A percentile compares a stretch with the other conserved stretches of the same genome.
Conservation (phyloP, 1,140 invertebrate species). For the Eriocheir sinensis region DNA sequence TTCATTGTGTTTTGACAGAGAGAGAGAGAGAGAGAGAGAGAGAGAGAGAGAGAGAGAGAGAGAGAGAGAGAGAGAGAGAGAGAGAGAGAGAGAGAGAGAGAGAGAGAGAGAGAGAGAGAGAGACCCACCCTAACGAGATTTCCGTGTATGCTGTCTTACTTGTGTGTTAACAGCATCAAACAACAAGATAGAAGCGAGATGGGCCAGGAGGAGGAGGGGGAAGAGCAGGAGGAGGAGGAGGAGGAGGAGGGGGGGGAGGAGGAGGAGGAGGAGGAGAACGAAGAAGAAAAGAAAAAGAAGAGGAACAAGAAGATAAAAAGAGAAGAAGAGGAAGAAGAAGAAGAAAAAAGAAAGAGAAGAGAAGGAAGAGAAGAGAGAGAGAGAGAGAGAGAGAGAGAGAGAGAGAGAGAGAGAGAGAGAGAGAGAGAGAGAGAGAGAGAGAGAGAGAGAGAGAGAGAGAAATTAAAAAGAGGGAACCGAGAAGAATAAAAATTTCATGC, state of each 20-base stretch:
- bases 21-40: too few relatives aligned
- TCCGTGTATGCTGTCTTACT: conserved; percentile 52
- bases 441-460: not conserved
- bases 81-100: not conserved
- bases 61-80: too few relatives aligned
- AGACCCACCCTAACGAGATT: conserved; percentile 57
- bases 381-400: not conserved
- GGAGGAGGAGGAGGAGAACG: not conserved
- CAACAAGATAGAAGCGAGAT: conserved; percentile 34
- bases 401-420: conserved; percentile 47
- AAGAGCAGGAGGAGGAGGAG: not conserved
- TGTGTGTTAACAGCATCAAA: conserved; percentile 65
- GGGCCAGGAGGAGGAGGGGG: conserved; percentile 3
- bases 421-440: conserved; percentile 28
- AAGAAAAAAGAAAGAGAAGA: not conserved
- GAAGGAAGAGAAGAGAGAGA: not conserved
- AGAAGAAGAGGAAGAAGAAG: not conserved
- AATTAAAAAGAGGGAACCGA: too few relatives aligned
- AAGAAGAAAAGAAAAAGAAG: not conserved
- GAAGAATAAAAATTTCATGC: too few relatives aligned
- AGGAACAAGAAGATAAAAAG: not conserved
- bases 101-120: not conserved
- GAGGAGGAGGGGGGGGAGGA: not conserved
- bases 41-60: too few relatives aligned
- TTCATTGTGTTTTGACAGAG: too few relatives aligned